Evolutionary conservation across 2,113 vertebrate species (phyloP), one percentile per base, ranked within the genome.

Genomic region (Cairina moschata): DNA sequence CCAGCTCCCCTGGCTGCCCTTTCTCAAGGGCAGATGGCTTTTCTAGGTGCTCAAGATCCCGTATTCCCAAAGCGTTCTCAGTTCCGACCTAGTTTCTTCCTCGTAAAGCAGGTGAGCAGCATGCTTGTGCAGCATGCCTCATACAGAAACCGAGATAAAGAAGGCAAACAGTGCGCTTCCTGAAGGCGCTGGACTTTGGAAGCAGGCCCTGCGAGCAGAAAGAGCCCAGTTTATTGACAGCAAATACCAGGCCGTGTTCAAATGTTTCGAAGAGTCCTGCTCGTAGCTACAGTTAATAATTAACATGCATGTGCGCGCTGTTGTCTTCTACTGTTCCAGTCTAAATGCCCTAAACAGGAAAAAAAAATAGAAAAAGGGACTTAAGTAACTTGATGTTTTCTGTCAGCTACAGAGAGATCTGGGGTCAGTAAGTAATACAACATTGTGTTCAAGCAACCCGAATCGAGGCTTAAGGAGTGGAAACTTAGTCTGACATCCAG

Each of bases 131-230:
- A 44, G 22, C 8, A 3, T 17, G 29, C 38, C 77, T 86, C 52
- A 50, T 4, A 29, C 58, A 17, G 76, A 68, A 71, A 82, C 8
- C 10, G 17, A 86, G 90, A 94, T 90, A 90, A 91, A 26, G 46
- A 32, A 9, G 23, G 65, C 36, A 68, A 86, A 86, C 46, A 34
- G 17, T 6, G 28, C 32, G 81, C 34, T 38, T 58, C 31, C 3
- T 5, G 14, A 58, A 58, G 28, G 6, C 13, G 2, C 23, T 95
- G 93, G 89, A 95, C 93, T 96, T 95, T 89, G 94, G 86, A 96
- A 89, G 60, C 55, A 79, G 86, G 58, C 55, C 50, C 34, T 71
- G 56, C 7, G 26, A 31, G 71, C 55, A 2, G 13, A 73, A 65
- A 84, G 34, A 65, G 69, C 48, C 44, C 12, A 0, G 60, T 88